Evolutionary conservation across 2,113 vertebrate genomes (phyloP).

Genomic region (Genyomyrus donnyi): DNA sequence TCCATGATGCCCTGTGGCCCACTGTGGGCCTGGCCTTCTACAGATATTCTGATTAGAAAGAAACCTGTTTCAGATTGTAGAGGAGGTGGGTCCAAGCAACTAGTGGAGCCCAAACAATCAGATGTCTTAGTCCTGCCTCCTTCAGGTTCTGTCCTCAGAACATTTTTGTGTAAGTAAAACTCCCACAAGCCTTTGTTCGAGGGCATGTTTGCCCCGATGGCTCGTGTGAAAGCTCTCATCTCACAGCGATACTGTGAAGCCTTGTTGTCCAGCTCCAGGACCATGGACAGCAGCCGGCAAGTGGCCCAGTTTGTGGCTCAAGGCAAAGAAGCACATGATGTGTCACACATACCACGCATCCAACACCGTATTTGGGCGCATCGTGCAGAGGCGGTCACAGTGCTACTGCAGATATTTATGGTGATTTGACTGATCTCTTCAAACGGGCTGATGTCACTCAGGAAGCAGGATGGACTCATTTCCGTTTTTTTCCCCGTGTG

Average conservation of each 20-base stretch:
- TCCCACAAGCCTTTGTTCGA: neutral
- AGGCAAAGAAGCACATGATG: neutral
- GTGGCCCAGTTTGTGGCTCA: neutral
- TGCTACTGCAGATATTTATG: neutral
- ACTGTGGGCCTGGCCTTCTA: neutral
- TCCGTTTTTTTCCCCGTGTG: neutral
- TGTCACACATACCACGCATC: neutral
- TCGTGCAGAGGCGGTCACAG: neutral
- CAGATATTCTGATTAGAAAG: neutral
- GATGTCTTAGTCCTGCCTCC: no score
- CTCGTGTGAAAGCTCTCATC: constrained; percentile 28
- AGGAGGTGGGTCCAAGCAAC: no score
- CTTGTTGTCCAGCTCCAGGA: constrained; percentile 14
- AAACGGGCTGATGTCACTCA: neutral
- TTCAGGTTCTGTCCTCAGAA: no score
- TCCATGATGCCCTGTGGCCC: neutral
- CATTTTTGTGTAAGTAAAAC: no score
- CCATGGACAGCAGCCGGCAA: neutral
- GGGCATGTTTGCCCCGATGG: constrained; percentile 19
- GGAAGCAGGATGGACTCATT: neutral
- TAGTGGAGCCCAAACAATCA: no score
- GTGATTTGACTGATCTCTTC: neutral
- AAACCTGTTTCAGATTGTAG: no score
- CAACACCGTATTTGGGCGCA: neutral
- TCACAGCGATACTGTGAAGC: constrained; percentile 30